Evolutionary conservation across 2,888 invertebrate genomes (phyloP).

Genomic region (Toxonevra muliebris): DNA sequence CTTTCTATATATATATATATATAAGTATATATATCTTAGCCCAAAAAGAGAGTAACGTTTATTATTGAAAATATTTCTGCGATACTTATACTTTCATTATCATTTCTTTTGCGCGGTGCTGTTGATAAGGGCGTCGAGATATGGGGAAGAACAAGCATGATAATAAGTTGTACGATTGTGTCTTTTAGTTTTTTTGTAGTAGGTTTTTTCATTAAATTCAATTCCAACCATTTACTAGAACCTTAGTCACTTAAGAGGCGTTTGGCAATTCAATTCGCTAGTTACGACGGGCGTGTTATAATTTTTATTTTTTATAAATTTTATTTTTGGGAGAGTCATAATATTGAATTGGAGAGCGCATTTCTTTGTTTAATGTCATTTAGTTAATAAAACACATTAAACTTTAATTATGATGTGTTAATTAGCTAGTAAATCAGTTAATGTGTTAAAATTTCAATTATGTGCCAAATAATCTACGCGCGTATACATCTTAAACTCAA

Average conservation of each 20-base stretch:
- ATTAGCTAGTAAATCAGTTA: too few species aligned
- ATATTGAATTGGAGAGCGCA: too few species aligned
- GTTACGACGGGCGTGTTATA: neutral
- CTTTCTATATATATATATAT: too few species aligned
- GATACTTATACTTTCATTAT: constrained; percentile 17
- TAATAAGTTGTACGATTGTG: constrained; percentile 1
- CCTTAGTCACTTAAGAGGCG: constrained; percentile 34
- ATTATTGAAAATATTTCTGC: constrained; percentile 23
- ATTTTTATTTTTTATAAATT: too few species aligned
- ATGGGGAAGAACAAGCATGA: neutral
- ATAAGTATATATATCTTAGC: neutral
- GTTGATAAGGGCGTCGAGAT: constrained; percentile 13
- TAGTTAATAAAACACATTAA: too few species aligned
- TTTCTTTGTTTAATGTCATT: too few species aligned
- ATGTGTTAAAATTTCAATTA: too few species aligned
- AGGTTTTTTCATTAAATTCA: constrained; percentile 17
- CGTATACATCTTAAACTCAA: too few species aligned
- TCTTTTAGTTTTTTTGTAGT: constrained; percentile 8
- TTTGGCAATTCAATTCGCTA: constrained; percentile 24
- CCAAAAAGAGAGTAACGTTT: neutral
- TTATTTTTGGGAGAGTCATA: too few species aligned
- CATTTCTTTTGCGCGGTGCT: constrained; percentile 11
- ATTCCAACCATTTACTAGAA: constrained; percentile 26
- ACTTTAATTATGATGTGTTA: too few species aligned
- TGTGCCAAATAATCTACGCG: too few species aligned